A percentile compares a stretch with the other conserved stretches of the same genome.
These are phyloP conservation scores for Drosophila niveifrons DNA, from an alignment of 2,888 invertebrate species.

Conservation along the genomic window DNA sequence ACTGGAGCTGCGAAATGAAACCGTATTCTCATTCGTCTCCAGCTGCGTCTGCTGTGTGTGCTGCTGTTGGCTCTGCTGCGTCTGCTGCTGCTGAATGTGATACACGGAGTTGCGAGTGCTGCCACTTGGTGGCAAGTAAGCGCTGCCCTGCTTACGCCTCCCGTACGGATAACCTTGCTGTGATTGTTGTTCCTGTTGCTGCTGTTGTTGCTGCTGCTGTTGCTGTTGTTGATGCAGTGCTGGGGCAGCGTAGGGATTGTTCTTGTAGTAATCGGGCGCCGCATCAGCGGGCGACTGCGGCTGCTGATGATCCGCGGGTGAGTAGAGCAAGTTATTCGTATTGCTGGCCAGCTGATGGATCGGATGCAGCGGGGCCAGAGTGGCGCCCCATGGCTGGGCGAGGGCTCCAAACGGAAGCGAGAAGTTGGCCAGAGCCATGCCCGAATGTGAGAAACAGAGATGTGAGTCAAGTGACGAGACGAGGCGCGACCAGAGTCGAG, in stretches of 20 bases:
- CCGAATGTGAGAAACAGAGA: neutral
- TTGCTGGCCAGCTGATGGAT: slow-evolving; percentile 84
- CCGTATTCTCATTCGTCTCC: slow-evolving; percentile 68
- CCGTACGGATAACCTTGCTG: slow-evolving; percentile 63
- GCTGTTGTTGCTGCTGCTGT: slow-evolving; percentile 51
- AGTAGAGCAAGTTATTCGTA: slow-evolving; percentile 85
- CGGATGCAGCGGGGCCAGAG: slow-evolving; percentile 83
- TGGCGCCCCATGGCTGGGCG: slow-evolving; percentile 83
- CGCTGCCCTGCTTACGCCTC: slow-evolving; percentile 80
- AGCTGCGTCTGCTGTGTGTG: slow-evolving; percentile 46
- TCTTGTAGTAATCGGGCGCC: slow-evolving; percentile 82
- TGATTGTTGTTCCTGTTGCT: slow-evolving; percentile 47
- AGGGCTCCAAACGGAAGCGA: slow-evolving; percentile 84
- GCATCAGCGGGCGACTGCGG: slow-evolving; percentile 38
- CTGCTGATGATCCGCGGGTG: slow-evolving; percentile 84
- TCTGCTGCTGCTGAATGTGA: slow-evolving; percentile 73
- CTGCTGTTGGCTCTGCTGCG: slow-evolving; percentile 57
- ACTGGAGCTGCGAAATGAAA: slow-evolving; percentile 71
- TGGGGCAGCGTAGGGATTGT: slow-evolving; percentile 85
- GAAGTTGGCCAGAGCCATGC: slow-evolving; percentile 85
- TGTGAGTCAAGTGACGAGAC: slow-evolving; percentile 1
- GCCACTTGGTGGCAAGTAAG: slow-evolving; percentile 84
- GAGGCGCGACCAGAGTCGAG: neutral
- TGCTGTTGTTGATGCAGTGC: slow-evolving; percentile 69
- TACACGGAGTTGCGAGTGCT: slow-evolving; percentile 72